Evolutionary conservation across 2,113 vertebrate genomes (phyloP).

Genomic region (Typhlomys cinereus): DNA sequence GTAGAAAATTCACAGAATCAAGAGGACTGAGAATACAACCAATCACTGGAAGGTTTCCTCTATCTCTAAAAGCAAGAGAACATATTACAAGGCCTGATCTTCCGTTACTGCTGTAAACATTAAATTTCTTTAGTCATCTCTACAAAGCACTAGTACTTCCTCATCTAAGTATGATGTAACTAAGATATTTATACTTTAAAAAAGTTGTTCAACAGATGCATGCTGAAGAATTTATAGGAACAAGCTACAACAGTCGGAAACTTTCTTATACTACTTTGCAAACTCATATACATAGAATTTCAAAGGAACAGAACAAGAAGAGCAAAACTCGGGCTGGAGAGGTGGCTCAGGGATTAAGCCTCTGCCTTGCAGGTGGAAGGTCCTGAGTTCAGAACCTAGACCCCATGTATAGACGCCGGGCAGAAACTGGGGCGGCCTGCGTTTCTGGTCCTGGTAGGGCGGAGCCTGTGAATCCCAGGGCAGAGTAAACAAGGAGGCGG

Average conservation of each 20-base stretch:
- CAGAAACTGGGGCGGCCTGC: no score
- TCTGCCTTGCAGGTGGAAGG: no score
- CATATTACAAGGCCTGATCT: background rate
- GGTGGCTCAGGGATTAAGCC: no score
- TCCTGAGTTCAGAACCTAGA: no score
- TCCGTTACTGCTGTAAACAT: background rate
- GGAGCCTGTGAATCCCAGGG: no score
- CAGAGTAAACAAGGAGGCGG: no score
- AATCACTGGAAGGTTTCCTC: background rate
- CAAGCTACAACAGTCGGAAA: background rate
- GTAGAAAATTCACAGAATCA: conserved; percentile 43
- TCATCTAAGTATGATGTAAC: background rate
- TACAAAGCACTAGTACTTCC: background rate
- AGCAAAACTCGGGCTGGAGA: no score
- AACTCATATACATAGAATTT: background rate
- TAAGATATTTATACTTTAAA: background rate
- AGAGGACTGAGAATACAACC: background rate
- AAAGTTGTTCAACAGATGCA: background rate
- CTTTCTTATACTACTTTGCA: background rate
- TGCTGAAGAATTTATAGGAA: background rate
- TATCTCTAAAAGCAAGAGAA: background rate
- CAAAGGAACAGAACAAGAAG: background rate
- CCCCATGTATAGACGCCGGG: no score
- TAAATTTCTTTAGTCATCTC: background rate
- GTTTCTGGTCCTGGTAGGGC: no score